Conservation (phyloP, 1,140 invertebrate genomes). For the Drosophila ercepeae region DNA sequence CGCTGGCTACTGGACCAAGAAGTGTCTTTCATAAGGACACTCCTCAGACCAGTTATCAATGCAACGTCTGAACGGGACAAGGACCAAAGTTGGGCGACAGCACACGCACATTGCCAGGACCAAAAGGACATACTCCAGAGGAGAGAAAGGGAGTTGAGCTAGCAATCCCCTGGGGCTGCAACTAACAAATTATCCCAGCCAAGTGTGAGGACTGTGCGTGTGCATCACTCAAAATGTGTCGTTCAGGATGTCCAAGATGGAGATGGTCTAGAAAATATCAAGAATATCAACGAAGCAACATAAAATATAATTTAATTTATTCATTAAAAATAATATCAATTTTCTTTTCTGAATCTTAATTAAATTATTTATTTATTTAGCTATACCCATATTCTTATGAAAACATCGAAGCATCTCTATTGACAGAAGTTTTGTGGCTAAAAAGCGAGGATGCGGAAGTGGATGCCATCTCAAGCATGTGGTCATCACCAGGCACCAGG, state of each 20-base stretch:
- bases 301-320: not conserved
- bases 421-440: not conserved
- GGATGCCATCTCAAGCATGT: slow-evolving; percentile 75
- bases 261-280: not conserved
- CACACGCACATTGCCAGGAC: slow-evolving; percentile 35
- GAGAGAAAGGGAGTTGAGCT: slow-evolving; percentile 12
- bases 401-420: not conserved
- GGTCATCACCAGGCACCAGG: slow-evolving; percentile 56
- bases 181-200: slow-evolving; percentile 73
- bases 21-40: slow-evolving; percentile 15
- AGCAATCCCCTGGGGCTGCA: slow-evolving; percentile 39
- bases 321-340: not conserved
- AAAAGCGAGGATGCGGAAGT: slow-evolving; percentile 14
- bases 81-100: slow-evolving; percentile 10
- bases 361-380: not conserved
- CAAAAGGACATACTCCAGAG: slow-evolving; percentile 23
- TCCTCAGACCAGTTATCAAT: slow-evolving; percentile 10
- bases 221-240: slow-evolving; percentile 75
- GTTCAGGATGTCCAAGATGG: slow-evolving; percentile 9
- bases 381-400: not conserved
- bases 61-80: slow-evolving; percentile 20
- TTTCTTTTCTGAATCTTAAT: not conserved
- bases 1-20: slow-evolving; percentile 42
- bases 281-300: not conserved
- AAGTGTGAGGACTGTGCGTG: slow-evolving; percentile 64